Conservation (phyloP, 2,888 invertebrate genomes). For the Scaptomyza polygonia region DNA sequence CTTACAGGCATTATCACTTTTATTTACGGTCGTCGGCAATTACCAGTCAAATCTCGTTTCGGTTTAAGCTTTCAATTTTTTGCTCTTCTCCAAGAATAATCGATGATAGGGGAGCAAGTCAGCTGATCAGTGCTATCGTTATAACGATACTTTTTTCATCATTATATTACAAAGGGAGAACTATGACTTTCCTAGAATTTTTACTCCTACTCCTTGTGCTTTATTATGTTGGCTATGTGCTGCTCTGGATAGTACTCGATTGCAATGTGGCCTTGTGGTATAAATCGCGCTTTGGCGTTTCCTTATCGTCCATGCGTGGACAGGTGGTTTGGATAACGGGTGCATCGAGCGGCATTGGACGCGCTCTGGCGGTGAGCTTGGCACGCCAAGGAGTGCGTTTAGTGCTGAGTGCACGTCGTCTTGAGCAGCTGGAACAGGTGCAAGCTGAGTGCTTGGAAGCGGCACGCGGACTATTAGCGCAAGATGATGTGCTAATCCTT, state of each 20-base stretch:
- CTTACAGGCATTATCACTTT: no score
- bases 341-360: constrained; percentile 93
- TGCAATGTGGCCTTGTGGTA: constrained; percentile 87
- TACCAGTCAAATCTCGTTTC: background rate
- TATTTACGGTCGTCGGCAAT: no score
- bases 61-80: background rate
- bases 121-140: constrained; percentile 47
- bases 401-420: constrained; percentile 88
- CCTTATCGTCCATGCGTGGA: constrained; percentile 86
- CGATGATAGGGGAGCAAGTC: constrained; percentile 9
- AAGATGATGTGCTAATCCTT: constrained; percentile 88
- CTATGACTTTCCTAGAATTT: constrained; percentile 81
- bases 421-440: constrained; percentile 87
- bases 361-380: constrained; percentile 88
- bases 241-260: constrained; percentile 86
- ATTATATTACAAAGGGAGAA: constrained; percentile 28
- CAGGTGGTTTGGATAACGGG: constrained; percentile 94
- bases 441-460: constrained; percentile 86
- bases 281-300: constrained; percentile 87
- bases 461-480: constrained; percentile 84
- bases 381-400: constrained; percentile 88
- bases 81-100: background rate
- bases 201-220: constrained; percentile 78
- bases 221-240: constrained; percentile 85
- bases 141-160: background rate